Base-by-base conservation (phyloP, 2,888 invertebrate genomes). In the Drosophila mercatorum region DNA sequence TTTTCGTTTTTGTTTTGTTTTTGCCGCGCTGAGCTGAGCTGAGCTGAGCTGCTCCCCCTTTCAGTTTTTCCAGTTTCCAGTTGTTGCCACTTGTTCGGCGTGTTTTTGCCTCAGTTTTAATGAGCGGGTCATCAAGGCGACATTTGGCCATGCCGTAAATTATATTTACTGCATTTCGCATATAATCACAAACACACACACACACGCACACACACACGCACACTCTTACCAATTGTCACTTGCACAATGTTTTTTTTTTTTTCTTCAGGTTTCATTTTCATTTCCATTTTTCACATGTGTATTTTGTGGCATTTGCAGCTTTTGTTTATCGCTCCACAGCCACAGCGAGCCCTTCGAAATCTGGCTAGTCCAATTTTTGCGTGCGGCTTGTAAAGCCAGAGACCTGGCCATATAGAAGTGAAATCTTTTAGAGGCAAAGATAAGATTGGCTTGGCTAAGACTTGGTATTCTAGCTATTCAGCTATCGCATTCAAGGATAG, bases 51-150 rank as follows among this genome's bases (percentile, higher is more conserved):
- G 31, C 43, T 46, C 47, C 53, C 55, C 65, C 67, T 55, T 47
- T 66, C 55, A n/a, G 60, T 52, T 62, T 62, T 66, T 78, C 66
- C 52, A 57, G 62, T 66, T 69, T 41, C 51, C 58, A 68, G 34
- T 47, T 36, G 51, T 17, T 57, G 46, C 68, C 31, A 43, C 61
- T 61, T 49, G 61, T 26, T 61, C 61, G 41, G 34, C 41, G 36
- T 43, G 49, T 63, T 67, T 63, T 75, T 69, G 72, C 62, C 36
- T 68, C 65, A 56, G 58, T 63, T 75, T 81, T 86, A 83, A 86
- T 83, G 87, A 86, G 78, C 62, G 83, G 84, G 84, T 83, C 82
- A 83, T 83, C 86, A 83, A 72, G 77, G 56, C 79, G 67, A 83
- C 86, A 81, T 79, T 84, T 81, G 80, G 87, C 70, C 81, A 77